Percentiles rank a stretch among this genome's conserved stretches.
phyloP scores from a whole-genome alignment of 2,888 invertebrate species.

The Pantelozetes paolii region DNA sequence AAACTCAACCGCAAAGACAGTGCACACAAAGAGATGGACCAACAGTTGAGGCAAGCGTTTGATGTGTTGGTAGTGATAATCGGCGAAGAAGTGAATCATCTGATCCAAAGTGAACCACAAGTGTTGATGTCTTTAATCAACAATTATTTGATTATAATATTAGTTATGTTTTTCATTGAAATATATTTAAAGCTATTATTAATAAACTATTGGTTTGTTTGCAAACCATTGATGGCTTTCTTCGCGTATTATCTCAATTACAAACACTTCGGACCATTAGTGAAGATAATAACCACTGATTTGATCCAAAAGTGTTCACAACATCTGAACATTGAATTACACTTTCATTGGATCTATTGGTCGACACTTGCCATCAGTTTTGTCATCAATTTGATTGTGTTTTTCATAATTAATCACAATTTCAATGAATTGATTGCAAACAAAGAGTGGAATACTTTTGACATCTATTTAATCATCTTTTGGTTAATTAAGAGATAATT shows the following conservation, averaged over 20 bases:
- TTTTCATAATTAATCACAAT: not conserved
- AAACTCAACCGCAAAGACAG: too few species aligned
- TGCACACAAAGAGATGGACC: not conserved
- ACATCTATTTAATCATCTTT: not conserved
- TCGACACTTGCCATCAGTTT: not conserved
- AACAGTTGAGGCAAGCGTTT: not conserved
- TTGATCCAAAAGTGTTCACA: not conserved
- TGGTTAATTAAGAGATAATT: conserved; percentile 12
- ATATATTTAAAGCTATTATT: not conserved
- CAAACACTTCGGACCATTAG: not conserved
- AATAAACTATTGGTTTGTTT: not conserved
- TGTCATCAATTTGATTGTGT: not conserved
- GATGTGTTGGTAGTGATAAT: not conserved
- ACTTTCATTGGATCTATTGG: not conserved
- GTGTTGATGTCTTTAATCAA: not conserved
- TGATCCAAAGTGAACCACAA: not conserved
- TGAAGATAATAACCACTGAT: not conserved
- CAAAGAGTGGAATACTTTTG: not conserved
- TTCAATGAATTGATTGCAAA: not conserved
- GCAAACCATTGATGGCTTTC: not conserved
- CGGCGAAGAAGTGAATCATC: conserved; percentile 7
- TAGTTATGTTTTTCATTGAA: not conserved
- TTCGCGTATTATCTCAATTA: not conserved
- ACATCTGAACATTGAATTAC: not conserved
- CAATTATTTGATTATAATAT: not conserved